phyloP scores from a whole-genome alignment of 2,888 invertebrate genomes.

The Steinernema hermaphroditum region DNA sequence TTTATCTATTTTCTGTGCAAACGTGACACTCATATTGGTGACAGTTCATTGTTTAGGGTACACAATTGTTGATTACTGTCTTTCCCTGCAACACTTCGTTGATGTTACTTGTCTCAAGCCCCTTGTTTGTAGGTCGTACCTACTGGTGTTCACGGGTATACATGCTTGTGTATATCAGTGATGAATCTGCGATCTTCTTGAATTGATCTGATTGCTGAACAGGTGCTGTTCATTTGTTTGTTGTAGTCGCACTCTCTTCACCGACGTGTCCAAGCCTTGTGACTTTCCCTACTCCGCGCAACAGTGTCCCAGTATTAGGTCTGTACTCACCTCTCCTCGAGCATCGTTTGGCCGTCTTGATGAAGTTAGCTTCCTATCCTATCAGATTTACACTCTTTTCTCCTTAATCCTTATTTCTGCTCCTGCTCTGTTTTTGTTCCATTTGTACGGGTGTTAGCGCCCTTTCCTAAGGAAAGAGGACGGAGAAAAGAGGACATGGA shows the following conservation, averaged over 20 bases:
- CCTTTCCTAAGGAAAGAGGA: conserved; percentile 2
- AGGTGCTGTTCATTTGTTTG: not conserved
- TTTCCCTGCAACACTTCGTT: conserved; percentile 4
- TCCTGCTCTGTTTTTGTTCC: not conserved
- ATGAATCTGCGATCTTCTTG: conserved; percentile 16
- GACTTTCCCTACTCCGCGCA: too few relatives aligned
- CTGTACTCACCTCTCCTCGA: too few relatives aligned
- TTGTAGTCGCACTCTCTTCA: conserved; percentile 12
- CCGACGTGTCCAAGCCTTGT: not conserved
- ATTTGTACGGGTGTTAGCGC: not conserved
- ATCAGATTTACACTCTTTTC: conserved; percentile 1
- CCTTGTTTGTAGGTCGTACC: not conserved
- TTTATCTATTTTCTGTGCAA: too few relatives aligned
- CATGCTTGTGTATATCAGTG: conserved; percentile 4
- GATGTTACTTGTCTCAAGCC: not conserved
- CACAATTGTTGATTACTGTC: conserved; percentile 24
- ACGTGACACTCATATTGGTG: conserved; percentile 4
- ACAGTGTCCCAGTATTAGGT: too few relatives aligned
- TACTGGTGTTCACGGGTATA: conserved; percentile 26
- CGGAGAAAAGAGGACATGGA: not conserved
- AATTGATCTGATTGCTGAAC: conserved; percentile 19
- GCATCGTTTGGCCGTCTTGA: not conserved
- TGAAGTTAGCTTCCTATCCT: not conserved
- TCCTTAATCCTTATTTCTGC: not conserved
- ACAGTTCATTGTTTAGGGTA: conserved; percentile 25